Evolutionary conservation across 2,797 vertebrate genomes (phyloP).

Genomic region (Protonibea diacanthus): DNA sequence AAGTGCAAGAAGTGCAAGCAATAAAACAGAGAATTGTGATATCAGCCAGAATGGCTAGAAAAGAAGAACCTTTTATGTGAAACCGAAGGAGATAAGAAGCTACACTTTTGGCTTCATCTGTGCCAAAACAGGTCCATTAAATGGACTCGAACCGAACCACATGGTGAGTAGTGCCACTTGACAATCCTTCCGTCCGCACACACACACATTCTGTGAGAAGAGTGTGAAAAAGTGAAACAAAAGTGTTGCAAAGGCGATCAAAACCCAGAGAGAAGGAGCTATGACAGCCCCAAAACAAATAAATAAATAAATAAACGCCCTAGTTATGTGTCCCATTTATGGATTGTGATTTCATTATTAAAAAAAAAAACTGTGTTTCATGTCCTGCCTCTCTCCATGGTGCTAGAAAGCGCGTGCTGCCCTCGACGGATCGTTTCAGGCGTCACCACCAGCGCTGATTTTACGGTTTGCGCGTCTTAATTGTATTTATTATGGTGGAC

Average conservation of each 20-base stretch:
- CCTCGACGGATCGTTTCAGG: neutral
- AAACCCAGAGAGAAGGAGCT: conserved; percentile 10
- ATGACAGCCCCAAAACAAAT: neutral
- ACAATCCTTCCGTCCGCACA: neutral
- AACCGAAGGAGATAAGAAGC: conserved; percentile 21
- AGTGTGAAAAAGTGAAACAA: neutral
- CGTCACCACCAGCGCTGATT: conserved; percentile 12
- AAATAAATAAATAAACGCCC: conserved; percentile 20
- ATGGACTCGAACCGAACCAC: conserved; percentile 7
- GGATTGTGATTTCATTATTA: conserved; percentile 6
- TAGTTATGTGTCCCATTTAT: conserved; percentile 49
- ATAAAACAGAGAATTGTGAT: conserved; percentile 13
- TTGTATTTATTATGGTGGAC: conserved; percentile 37
- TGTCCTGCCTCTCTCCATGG: conserved; percentile 51
- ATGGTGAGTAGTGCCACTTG: neutral
- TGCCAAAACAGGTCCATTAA: conserved; percentile 37
- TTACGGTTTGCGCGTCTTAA: conserved; percentile 22
- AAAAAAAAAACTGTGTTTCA: neutral
- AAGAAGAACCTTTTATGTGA: conserved; percentile 1
- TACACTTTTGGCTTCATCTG: neutral
- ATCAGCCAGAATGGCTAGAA: conserved; percentile 9
- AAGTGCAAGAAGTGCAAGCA: conserved; percentile 25
- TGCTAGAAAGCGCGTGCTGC: conserved; percentile 30
- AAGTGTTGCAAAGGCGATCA: conserved; percentile 19
- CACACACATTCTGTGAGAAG: neutral